Percentiles rank a stretch among this genome's conserved stretches.
phyloP scores from a whole-genome alignment of 2,797 vertebrate species.

The Enteromius mattozi region DNA sequence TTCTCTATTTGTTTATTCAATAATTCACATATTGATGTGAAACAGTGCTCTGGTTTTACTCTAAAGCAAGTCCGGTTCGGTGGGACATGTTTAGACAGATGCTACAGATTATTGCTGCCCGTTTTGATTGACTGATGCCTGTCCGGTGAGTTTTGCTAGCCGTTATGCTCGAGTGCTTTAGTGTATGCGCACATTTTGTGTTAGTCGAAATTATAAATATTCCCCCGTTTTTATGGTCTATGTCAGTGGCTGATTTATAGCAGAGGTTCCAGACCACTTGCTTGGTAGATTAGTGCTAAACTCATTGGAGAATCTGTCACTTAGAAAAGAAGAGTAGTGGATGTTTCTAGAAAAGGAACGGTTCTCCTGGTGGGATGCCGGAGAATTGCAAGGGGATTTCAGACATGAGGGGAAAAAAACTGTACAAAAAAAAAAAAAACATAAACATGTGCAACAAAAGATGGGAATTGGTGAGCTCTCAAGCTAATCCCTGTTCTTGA shows the following conservation, averaged over 20 bases:
- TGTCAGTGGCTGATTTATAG: conserved; percentile 34
- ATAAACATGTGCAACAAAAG: conserved; percentile 70
- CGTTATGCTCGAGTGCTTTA: neutral
- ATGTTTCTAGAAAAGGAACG: conserved; percentile 58
- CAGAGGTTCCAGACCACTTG: conserved; percentile 57
- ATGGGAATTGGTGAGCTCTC: conserved; percentile 65
- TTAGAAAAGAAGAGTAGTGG: conserved; percentile 29
- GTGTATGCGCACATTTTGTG: neutral
- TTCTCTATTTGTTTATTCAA: conserved; percentile 76
- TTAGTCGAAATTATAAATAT: conserved; percentile 31
- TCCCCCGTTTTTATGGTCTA: conserved; percentile 19
- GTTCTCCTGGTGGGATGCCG: conserved; percentile 72
- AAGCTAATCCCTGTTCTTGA: conserved; percentile 69
- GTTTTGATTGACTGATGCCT: conserved; percentile 75
- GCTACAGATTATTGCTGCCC: conserved; percentile 66
- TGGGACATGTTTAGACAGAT: conserved; percentile 81
- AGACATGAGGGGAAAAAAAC: conserved; percentile 63
- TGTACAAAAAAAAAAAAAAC: conserved; percentile 57
- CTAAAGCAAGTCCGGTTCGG: conserved; percentile 58
- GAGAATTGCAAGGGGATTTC: conserved; percentile 69
- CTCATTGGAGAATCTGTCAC: conserved; percentile 61
- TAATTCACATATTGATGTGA: conserved; percentile 72
- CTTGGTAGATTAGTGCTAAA: conserved; percentile 69
- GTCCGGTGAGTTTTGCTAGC: conserved; percentile 64
- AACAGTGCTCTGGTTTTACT: conserved; percentile 70